Evolutionary conservation across 1,140 invertebrate species (phyloP).

Genomic region (Diorhabda carinulata): DNA sequence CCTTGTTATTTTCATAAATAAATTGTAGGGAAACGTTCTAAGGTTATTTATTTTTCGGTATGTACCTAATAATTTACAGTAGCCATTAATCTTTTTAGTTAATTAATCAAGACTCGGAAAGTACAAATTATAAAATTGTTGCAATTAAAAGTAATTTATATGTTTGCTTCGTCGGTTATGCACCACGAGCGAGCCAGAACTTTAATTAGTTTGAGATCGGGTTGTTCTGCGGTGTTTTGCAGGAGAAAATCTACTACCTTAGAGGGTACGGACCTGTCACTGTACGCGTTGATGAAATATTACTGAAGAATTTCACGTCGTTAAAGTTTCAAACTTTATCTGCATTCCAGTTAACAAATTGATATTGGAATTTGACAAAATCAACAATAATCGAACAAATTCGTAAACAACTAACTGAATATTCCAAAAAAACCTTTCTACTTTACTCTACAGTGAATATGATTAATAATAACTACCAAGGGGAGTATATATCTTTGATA

Average conservation of each 20-base stretch:
- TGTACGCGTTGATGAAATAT: slow-evolving; percentile 14
- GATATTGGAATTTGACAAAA: too few relatives aligned
- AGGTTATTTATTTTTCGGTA: slow-evolving; percentile 30
- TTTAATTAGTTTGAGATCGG: slow-evolving; percentile 42
- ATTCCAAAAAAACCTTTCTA: too few relatives aligned
- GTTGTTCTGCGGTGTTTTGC: slow-evolving; percentile 14
- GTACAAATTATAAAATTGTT: slow-evolving; percentile 47
- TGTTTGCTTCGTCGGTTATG: slow-evolving; percentile 40
- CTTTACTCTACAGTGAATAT: neutral
- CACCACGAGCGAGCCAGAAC: slow-evolving; percentile 35
- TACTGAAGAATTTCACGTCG: neutral
- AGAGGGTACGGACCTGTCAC: slow-evolving; percentile 14
- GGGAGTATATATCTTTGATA: slow-evolving; percentile 12
- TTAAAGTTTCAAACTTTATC: neutral
- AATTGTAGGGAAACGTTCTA: neutral
- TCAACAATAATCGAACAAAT: too few relatives aligned
- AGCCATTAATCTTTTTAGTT: slow-evolving; percentile 38
- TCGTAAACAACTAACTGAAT: too few relatives aligned
- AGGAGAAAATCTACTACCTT: slow-evolving; percentile 14
- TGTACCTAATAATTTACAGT: slow-evolving; percentile 40
- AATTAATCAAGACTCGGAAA: slow-evolving; percentile 44
- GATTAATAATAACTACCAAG: slow-evolving; percentile 5
- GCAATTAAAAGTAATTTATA: slow-evolving; percentile 47
- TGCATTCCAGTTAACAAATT: neutral
- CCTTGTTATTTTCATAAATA: too few relatives aligned